phyloP scores from a whole-genome alignment of 2,113 vertebrate species.

The Sorex araneus region DNA sequence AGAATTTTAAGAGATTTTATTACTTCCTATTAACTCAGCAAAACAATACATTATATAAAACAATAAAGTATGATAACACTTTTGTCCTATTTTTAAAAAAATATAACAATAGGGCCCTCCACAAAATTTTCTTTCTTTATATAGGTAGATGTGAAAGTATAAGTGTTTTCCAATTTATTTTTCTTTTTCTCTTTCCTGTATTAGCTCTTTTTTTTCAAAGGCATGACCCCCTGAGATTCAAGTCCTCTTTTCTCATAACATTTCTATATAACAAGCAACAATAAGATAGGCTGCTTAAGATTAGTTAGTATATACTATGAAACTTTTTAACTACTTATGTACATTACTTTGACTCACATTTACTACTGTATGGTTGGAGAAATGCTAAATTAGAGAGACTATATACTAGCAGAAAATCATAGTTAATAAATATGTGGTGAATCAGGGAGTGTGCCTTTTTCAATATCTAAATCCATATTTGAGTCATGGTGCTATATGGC shows the following conservation, averaged over 20 bases:
- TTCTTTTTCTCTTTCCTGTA: background rate
- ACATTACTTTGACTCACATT: background rate
- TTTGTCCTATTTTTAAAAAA: background rate
- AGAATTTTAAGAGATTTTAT: background rate
- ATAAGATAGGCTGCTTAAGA: background rate
- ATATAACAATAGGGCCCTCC: background rate
- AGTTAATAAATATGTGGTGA: background rate
- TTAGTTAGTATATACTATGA: background rate
- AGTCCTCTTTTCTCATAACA: background rate
- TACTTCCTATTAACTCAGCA: background rate
- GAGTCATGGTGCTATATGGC: background rate
- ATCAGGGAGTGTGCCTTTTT: background rate
- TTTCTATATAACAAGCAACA: background rate
- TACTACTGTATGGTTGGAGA: background rate
- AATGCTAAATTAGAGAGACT: background rate
- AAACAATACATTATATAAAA: background rate
- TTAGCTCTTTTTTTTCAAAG: background rate
- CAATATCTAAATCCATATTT: background rate
- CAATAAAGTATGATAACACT: background rate
- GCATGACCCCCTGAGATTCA: background rate
- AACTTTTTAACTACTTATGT: background rate
- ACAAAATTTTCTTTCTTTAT: background rate
- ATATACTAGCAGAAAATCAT: background rate
- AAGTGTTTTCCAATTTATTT: slow-evolving; percentile 32
- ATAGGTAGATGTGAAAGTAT: background rate